A percentile compares a stretch with the other conserved stretches of the same genome.
These are phyloP conservation scores for Mechanitis mazaeus DNA, from an alignment of 2,888 invertebrate species.

Conservation along the genomic window DNA sequence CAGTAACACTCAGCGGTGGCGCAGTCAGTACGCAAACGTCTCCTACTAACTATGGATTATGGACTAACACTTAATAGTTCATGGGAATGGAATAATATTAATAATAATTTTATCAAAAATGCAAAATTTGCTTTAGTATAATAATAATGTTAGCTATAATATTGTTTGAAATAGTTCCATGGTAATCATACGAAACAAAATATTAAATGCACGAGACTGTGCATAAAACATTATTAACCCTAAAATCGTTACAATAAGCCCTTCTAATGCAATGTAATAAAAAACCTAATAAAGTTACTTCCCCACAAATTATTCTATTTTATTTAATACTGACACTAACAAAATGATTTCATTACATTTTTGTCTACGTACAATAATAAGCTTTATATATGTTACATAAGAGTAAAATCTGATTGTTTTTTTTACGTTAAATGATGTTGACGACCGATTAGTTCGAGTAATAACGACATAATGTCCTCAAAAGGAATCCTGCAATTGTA, in stretches of 20 bases:
- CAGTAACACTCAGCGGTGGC: too few relatives aligned
- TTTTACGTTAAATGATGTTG: constrained; percentile 15
- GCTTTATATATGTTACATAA: constrained; percentile 13
- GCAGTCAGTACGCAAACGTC: too few relatives aligned
- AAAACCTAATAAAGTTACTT: constrained; percentile 41
- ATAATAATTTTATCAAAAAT: too few relatives aligned
- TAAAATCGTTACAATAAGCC: constrained; percentile 25
- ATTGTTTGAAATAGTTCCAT: too few relatives aligned
- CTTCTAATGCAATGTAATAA: constrained; percentile 31
- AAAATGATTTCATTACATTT: constrained; percentile 11
- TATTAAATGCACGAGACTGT: neutral
- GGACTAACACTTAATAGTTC: too few relatives aligned
- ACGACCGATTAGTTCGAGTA: constrained; percentile 7
- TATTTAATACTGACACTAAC: constrained; percentile 26
- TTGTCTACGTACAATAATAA: constrained; percentile 11
- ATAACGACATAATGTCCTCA: constrained; percentile 9
- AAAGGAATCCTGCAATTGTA: constrained; percentile 8
- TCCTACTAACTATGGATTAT: too few relatives aligned
- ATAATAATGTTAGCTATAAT: too few relatives aligned
- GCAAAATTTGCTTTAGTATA: too few relatives aligned
- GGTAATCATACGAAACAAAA: neutral
- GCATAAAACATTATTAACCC: constrained; percentile 21
- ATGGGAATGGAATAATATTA: too few relatives aligned
- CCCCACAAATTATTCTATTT: constrained; percentile 31
- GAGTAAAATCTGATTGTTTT: constrained; percentile 6